phyloP scores from a whole-genome alignment of 2,797 vertebrate genomes.

The Chaenodraco wilsoni region DNA sequence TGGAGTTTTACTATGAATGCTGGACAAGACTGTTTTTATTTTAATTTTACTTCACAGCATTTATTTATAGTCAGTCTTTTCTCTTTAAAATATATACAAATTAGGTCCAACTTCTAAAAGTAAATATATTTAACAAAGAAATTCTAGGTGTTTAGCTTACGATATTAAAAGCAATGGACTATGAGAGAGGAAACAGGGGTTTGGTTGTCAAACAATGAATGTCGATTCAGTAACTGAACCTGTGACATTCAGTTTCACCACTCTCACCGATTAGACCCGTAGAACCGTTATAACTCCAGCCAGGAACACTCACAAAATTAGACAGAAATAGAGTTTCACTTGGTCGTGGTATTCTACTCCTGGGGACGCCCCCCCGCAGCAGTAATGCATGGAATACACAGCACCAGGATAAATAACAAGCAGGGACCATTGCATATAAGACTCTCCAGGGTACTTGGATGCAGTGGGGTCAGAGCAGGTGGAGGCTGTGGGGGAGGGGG shows the following conservation, averaged over 20 bases:
- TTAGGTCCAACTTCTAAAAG: constrained; percentile 27
- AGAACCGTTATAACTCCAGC: constrained; percentile 27
- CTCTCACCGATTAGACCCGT: constrained; percentile 25
- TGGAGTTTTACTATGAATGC: constrained; percentile 38
- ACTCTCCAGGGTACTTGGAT: constrained; percentile 32
- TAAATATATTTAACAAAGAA: background rate
- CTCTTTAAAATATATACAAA: constrained; percentile 24
- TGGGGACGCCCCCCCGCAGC: constrained; percentile 48
- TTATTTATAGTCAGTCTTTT: constrained; percentile 18
- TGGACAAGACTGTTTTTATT: constrained; percentile 16
- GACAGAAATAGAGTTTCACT: constrained; percentile 29
- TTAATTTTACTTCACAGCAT: background rate
- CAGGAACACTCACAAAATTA: constrained; percentile 28
- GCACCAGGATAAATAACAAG: constrained; percentile 56
- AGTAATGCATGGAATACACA: constrained; percentile 60
- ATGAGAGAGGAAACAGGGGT: background rate
- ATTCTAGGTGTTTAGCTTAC: constrained; percentile 9
- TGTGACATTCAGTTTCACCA: constrained; percentile 30
- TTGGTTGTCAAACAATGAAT: constrained; percentile 4
- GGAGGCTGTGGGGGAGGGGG: constrained; percentile 26
- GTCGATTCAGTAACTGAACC: constrained; percentile 22
- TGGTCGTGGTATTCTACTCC: constrained; percentile 39
- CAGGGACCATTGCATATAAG: constrained; percentile 37
- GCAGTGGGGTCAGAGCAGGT: constrained; percentile 20
- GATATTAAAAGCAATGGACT: constrained; percentile 6